Base-by-base conservation (phyloP, 2,113 vertebrate genomes). In the Arenaria interpres region DNA sequence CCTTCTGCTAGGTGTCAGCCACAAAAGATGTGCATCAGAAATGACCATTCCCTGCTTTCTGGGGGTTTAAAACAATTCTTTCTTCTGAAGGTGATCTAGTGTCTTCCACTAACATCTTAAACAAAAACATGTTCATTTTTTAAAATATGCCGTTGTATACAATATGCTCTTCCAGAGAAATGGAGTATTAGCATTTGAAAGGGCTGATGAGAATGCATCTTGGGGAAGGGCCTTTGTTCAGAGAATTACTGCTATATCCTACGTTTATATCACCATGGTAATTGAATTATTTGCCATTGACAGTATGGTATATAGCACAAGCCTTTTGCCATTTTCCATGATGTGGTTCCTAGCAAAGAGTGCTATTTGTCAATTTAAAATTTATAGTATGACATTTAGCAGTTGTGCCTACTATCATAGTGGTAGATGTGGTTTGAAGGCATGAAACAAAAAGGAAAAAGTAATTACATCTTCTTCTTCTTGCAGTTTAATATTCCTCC, bases 261-360 rank as follows among this genome's bases (percentile, higher is more conserved):
- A 33, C 14, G 6, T 78, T 59, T 68, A 22, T 78, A 67, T 95
- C 78, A 67, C 82, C 78, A 81, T 88, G 79, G 85, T 88, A 86
- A 90, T 95, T 95, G 77, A 93, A 93, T 90, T 92, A 85, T 85
- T 93, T 97, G 69, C 68, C 50, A 79, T 17, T 94, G 93, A 96
- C 82, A 48, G 56, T 53, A 89, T 75, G 79, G 63, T 71, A 46
- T 92, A 64, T 84, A 94, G 76, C 76, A 46, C 39, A 79, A 95
- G 59, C 54, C 53, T 91, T 92, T 92, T 92, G 45, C 80, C 90
- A 74, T 94, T 97, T 94, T 51, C 81, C 77, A 37, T 93, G 51
- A 83, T 78, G 63, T 62, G 51, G 50, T 91, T 89, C 77, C 45
- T 67, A 89, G 85, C 32, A 59, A 85, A 94, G 80, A 72, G 59